A percentile compares a stretch with the other conserved stretches of the same genome.
Evolutionary conservation across 2,113 vertebrate species (phyloP).

Genomic region (Ammodytes marinus): DNA sequence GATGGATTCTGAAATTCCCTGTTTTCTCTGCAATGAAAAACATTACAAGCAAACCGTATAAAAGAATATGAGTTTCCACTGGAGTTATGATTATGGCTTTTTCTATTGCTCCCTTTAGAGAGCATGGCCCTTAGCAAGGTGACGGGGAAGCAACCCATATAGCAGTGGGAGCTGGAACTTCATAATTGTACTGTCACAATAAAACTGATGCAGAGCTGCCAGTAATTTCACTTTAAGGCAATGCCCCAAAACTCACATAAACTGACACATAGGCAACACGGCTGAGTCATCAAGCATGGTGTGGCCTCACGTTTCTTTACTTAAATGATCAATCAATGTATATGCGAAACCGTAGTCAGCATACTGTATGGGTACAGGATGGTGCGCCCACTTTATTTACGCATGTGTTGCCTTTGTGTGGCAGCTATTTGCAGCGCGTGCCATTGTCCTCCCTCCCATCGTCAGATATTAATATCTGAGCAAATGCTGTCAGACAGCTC

Average conservation of each 20-base stretch:
- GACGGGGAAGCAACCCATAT: slow-evolving; percentile 64
- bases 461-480: slow-evolving; percentile 74
- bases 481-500: slow-evolving; percentile 79
- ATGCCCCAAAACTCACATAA: slow-evolving; percentile 55
- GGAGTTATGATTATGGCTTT: slow-evolving; percentile 79
- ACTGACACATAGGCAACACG: slow-evolving; percentile 31
- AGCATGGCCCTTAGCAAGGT: slow-evolving; percentile 73
- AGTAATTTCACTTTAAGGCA: slow-evolving; percentile 62
- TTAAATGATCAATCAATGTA: slow-evolving; percentile 42
- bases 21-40: slow-evolving; percentile 73
- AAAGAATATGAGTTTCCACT: slow-evolving; percentile 77
- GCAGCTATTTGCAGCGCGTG: slow-evolving; percentile 35
- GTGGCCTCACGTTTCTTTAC: slow-evolving; percentile 21
- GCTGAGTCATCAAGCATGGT: slow-evolving; percentile 36
- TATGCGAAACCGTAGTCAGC: slow-evolving; percentile 32
- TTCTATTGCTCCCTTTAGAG: slow-evolving; percentile 73
- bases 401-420: slow-evolving; percentile 39
- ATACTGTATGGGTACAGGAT: slow-evolving; percentile 21
- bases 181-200: slow-evolving; percentile 80
- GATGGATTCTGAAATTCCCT: slow-evolving; percentile 64
- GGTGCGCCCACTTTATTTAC: slow-evolving; percentile 33
- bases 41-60: slow-evolving; percentile 69
- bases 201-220: slow-evolving; percentile 79
- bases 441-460: slow-evolving; percentile 54
- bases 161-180: slow-evolving; percentile 70